Evolutionary conservation across 2,888 invertebrate genomes (phyloP).

Genomic region (Heliconius sara): DNA sequence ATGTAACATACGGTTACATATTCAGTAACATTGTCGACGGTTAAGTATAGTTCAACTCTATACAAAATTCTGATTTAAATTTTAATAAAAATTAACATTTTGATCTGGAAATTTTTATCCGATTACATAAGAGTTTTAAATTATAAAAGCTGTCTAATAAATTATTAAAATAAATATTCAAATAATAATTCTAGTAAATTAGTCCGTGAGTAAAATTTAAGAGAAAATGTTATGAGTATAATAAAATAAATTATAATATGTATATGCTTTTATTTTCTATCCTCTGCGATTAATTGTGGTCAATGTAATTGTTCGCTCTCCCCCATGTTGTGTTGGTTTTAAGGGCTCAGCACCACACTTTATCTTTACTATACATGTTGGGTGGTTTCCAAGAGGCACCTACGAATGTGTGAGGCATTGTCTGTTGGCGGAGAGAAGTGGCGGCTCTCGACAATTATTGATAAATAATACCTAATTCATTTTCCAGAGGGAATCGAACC

Average conservation of each 20-base stretch:
- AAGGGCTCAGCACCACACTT: too few relatives aligned
- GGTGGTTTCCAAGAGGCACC: too few relatives aligned
- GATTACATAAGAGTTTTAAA: constrained; percentile 66
- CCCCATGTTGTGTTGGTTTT: not conserved
- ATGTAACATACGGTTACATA: not conserved
- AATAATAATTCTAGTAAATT: constrained; percentile 81
- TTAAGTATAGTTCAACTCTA: constrained; percentile 6
- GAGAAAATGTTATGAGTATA: constrained; percentile 81
- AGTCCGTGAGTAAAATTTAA: constrained; percentile 80
- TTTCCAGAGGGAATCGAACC: too few relatives aligned
- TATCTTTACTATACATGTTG: too few relatives aligned
- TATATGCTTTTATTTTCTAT: constrained; percentile 39
- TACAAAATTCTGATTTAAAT: constrained; percentile 54
- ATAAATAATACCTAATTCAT: too few relatives aligned
- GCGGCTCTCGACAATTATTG: too few relatives aligned
- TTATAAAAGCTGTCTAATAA: constrained; percentile 77
- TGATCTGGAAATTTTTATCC: constrained; percentile 60
- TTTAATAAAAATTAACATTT: constrained; percentile 58
- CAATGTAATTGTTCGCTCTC: not conserved
- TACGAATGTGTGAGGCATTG: too few relatives aligned
- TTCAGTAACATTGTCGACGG: constrained; percentile 9
- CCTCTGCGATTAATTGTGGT: not conserved
- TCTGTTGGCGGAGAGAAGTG: too few relatives aligned
- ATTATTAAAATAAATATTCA: constrained; percentile 78
- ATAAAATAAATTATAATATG: constrained; percentile 64